Base-by-base conservation (phyloP, 1,140 invertebrate species). In the Mercenaria mercenaria region DNA sequence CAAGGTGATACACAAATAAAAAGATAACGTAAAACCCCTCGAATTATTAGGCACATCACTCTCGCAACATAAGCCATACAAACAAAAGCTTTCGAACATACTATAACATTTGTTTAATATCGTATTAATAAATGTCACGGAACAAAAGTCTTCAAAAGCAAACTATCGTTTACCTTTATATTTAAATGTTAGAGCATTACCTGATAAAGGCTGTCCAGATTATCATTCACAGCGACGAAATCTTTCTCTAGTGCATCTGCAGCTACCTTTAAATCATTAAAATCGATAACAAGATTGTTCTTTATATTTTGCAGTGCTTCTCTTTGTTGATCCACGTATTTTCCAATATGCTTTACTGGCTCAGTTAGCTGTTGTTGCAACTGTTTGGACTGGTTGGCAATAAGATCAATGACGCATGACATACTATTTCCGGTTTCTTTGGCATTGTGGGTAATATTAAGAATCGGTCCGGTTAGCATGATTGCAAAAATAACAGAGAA, bases 391-490 rank as follows among this genome's bases (percentile, higher is more conserved):
- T 76, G 87, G 72, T 69, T 59, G 0, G 47, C 32, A 37, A 82
- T 43, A 15, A 89, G 26, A 26, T 89, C 87, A 56, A 69, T 64
- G 11, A 72, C 77, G 37, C 87, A 89, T 39, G 77, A 61, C 87
- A 81, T 81, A 29, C 77, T 89, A n/a, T 37, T 81, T 52, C 77
- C 87, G 26, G 47, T 82, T 43, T 89, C 87, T 41, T 56, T 82
- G 1, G 50, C 39, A 59, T 89, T 89, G 37, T 89, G 41, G 20
- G 43, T 52, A 43, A 89, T 89, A 37, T 89, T 89, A 20, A 41
- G 15, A 34, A 89, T 82, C 23, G 77, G 77, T n/a, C 76, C 74
- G n/a, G 74, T 34, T 6, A 88, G 41, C 59, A 89, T 64, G 20
- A 81, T 26, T 11, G 74, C 76, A 56, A 89, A 82, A 18, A 81